Evolutionary conservation across 2,888 invertebrate genomes (phyloP).

Genomic region (Pachliopta kotzebuea): DNA sequence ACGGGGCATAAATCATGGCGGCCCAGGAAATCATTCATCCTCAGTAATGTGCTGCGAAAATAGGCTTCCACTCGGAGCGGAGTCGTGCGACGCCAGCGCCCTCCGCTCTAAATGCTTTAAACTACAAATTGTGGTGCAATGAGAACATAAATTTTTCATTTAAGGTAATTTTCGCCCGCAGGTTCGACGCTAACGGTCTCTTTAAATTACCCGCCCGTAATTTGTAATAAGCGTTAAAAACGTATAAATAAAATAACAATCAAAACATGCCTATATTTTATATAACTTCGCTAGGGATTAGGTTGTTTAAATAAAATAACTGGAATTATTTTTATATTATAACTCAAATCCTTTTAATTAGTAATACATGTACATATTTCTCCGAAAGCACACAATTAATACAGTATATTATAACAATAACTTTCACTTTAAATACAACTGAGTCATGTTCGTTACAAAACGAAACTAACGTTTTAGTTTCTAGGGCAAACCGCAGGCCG

Average conservation of each 20-base stretch:
- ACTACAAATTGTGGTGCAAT: slow-evolving; percentile 60
- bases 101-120: slow-evolving; percentile 63
- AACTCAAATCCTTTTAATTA: slow-evolving; percentile 6
- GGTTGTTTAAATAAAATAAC: slow-evolving; percentile 1
- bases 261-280: slow-evolving; percentile 1
- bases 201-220: slow-evolving; percentile 16
- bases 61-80: slow-evolving; percentile 68
- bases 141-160: slow-evolving; percentile 50
- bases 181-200: slow-evolving; percentile 11
- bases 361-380: slow-evolving; percentile 1
- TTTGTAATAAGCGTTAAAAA: slow-evolving; percentile 19
- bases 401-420: slow-evolving; percentile 23
- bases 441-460: slow-evolving; percentile 26
- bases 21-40: slow-evolving; percentile 79
- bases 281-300: neutral
- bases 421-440: slow-evolving; percentile 25
- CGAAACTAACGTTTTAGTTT: slow-evolving; percentile 26
- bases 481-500: slow-evolving; percentile 28
- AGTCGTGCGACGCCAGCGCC: slow-evolving; percentile 54
- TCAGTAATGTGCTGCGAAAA: slow-evolving; percentile 78
- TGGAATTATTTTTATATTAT: slow-evolving; percentile 8
- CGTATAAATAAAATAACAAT: slow-evolving; percentile 15
- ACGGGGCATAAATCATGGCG: slow-evolving; percentile 70
- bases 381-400: slow-evolving; percentile 10
- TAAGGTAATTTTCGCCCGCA: slow-evolving; percentile 21